Base-by-base conservation (phyloP, 2,888 invertebrate species). In the Ypsolopha scabrella region DNA sequence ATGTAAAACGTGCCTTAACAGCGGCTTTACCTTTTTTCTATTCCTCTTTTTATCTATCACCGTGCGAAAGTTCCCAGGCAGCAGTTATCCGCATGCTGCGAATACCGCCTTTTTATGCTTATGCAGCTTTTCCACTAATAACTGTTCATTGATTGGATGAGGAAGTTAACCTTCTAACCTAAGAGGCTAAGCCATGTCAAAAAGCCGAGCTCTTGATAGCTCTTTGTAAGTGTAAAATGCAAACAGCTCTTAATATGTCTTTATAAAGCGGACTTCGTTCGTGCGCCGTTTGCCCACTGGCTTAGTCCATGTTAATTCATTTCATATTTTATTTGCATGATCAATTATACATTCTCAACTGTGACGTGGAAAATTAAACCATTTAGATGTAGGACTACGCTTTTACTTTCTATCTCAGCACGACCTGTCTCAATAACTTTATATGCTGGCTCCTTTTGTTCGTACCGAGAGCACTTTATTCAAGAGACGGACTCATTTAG, bases 31-130 rank as follows among this genome's bases (percentile, higher is more conserved):
- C 39, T 51, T 65, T 68, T 69, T 68, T 68, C 64, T 58, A 63
- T 63, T 33, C n/a, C 39, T 33, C 34, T 50, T 50, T 62, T 65
- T 58, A 62, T 68, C 70, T 70, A 71, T 67, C 61, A 66, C 60
- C 69, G 74, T 79, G 79, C 72, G 78, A 81, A 81, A 70, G 72
- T 80, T 81, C 80, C 67, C 80, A 80, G 70, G 65, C 63, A 63
- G 65, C 53, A 48, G 53, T 53, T 51, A 53, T 69, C 65, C 64
- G 63, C 56, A 52, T 52, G 54, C 52, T 53, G 47, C 46, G 53
- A 58, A 62, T 69, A 60, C 59, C 58, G 63, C 58, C 60, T 65
- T 70, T 69, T 69, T 59, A n/a, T 38, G 11, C 24, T 11, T n/a
- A 41, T 11, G 34, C 37, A 10, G 47, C 13, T 49, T 7, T 24